A percentile compares a stretch with the other conserved stretches of the same genome.
Evolutionary conservation across 1,140 invertebrate genomes (phyloP).

Genomic region (Galleria mellonella): DNA sequence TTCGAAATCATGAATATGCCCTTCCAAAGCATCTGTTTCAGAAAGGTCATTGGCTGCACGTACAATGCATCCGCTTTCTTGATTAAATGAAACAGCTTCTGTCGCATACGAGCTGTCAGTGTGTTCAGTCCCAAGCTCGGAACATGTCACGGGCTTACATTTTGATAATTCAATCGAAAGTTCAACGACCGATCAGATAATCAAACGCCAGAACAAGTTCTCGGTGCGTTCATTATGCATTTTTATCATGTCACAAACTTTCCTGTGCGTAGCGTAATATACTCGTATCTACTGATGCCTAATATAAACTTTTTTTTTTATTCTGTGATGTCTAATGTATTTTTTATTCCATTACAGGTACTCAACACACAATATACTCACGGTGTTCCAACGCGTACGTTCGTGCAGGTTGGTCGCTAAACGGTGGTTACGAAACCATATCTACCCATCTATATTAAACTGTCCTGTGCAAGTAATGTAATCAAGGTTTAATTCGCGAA

Average conservation of each 20-base stretch:
- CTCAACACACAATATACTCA: conserved; percentile 8
- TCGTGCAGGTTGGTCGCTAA: conserved; percentile 37
- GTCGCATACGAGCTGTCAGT: neutral
- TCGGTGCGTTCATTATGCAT: conserved; percentile 11
- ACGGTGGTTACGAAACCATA: conserved; percentile 5
- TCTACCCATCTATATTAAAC: conserved; percentile 3
- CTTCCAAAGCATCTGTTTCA: conserved; percentile 8
- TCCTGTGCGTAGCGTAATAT: neutral
- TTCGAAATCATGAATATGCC: neutral
- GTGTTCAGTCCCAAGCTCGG: neutral
- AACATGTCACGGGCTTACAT: conserved; percentile 9
- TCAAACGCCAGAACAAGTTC: conserved; percentile 20
- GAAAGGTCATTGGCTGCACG: conserved; percentile 27
- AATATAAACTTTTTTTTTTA: neutral
- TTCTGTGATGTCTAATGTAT: conserved; percentile 7
- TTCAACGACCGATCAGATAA: conserved; percentile 30
- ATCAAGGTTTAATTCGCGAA: conserved; percentile 23
- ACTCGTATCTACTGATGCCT: neutral
- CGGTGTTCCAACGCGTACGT: neutral
- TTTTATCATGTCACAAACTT: neutral
- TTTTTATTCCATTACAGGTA: conserved; percentile 43
- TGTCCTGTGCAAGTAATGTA: neutral
- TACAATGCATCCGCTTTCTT: conserved; percentile 36
- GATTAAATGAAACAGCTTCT: conserved; percentile 42
- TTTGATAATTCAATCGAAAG: conserved; percentile 20